These are phyloP conservation scores for Oreocharis arfaki DNA, from an alignment of 2,113 vertebrate genomes.

Conservation along the genomic window DNA sequence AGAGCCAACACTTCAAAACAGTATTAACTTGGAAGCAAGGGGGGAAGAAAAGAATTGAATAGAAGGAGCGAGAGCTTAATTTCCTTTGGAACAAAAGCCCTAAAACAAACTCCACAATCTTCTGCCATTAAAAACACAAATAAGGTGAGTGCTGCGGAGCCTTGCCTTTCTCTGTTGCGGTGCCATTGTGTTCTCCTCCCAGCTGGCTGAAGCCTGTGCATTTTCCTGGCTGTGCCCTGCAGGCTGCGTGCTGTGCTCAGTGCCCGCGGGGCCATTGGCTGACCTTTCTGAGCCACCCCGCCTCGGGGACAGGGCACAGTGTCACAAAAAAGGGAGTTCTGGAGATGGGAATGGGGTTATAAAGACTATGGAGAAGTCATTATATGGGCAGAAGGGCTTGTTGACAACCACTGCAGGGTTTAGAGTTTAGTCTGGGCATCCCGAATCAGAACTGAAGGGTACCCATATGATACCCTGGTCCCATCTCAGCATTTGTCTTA, in stretches of 20 bases:
- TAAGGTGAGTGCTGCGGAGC: background rate
- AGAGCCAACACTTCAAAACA: background rate
- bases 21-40: background rate
- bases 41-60: background rate
- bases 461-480: background rate
- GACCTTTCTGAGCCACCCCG: background rate
- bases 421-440: background rate
- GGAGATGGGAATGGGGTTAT: background rate
- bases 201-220: background rate
- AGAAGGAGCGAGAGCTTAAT: background rate
- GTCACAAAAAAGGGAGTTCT: background rate
- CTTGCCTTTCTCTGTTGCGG: background rate
- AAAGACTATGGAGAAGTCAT: background rate
- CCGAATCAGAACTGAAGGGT: background rate
- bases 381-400: background rate
- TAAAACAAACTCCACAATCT: background rate
- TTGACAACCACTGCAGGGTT: background rate
- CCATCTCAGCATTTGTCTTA: background rate
- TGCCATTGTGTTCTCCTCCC: background rate
- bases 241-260: background rate
- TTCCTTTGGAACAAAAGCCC: constrained; percentile 12
- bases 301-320: background rate
- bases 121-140: background rate
- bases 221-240: background rate
- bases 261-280: background rate